Evolutionary conservation across 2,797 vertebrate species (phyloP), one percentile per base, ranked within the genome.

Genomic region (Leptatherina wallacei): DNA sequence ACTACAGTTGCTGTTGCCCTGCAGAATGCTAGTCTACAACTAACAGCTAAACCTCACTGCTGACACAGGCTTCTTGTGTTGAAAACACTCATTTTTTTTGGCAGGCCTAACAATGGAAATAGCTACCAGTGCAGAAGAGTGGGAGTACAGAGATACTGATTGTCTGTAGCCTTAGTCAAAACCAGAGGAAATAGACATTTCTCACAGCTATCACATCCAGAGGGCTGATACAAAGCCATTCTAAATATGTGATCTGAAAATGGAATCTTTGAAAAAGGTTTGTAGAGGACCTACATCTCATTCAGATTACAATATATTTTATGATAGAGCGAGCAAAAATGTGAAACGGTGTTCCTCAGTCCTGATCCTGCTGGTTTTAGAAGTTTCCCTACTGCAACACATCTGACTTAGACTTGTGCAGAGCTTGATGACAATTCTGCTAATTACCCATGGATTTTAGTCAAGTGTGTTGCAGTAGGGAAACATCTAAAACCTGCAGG

Each of bases 121-220:
- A 73, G 83, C 82, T 91, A 84, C 81, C 72, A 77, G 81, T 61
- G 67, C 47, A 73, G 67, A 86, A 80, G 90, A 91, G 89, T 92
- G 90, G 92, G 91, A 90, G 91, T 88, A 83, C 27, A 89, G 64
- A 83, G 77, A 85, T 72, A 90, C 77, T 88, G 84, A 89, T 79
- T 88, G 85, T 89, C 74, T 89, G 89, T 87, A 90, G 65, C 70
- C 75, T 89, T 70, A 88, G 87, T 91, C 85, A 78, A 83, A 87
- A 88, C 87, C 77, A 86, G 77, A 87, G 78, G 18, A 44, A 44
- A 65, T 69, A 81, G 24, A 80, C 20, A 80, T 78, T 77, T 71
- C 33, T 80, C 32, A 49, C 6, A 2, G 49, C 59, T 61, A 65
- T 10, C 67, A 52, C n/a, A 77, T 76, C 78, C n/a, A 65, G 47